A percentile compares a stretch with the other conserved stretches of the same genome.
phyloP scores from a whole-genome alignment of 2,113 vertebrate genomes.

The Daubentonia madagascariensis region DNA sequence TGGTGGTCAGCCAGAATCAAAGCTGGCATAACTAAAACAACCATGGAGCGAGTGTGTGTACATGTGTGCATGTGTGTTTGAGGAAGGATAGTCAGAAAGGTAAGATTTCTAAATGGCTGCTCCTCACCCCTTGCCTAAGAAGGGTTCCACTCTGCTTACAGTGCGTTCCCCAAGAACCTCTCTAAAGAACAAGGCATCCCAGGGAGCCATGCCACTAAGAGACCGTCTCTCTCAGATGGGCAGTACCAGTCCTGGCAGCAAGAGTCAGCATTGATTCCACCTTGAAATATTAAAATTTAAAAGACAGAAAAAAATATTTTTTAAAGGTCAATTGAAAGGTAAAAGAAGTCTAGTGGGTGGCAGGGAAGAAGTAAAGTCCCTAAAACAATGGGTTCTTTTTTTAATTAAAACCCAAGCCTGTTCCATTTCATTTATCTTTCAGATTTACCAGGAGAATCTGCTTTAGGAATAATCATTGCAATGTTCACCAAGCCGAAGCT shows the following conservation, averaged over 20 bases:
- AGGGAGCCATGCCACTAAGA: fast-evolving
- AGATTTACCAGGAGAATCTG: not conserved
- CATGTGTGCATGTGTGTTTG: fast-evolving
- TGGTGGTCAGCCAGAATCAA: not conserved
- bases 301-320: not conserved
- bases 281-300: not conserved
- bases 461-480: fast-evolving
- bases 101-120: not conserved
- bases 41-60: not conserved
- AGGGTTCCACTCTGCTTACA: not conserved
- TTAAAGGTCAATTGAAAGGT: not conserved
- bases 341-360: not conserved
- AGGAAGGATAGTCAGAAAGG: not conserved
- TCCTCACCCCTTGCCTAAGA: not conserved
- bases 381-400: not conserved
- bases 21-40: not conserved
- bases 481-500: not conserved
- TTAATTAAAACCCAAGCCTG: not conserved
- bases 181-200: not conserved
- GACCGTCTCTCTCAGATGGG: not conserved
- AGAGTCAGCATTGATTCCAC: not conserved
- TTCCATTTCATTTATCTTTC: not conserved
- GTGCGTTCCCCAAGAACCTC: not conserved
- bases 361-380: not conserved
- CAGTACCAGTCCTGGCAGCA: not conserved